Base-by-base conservation (phyloP, 2,113 vertebrate genomes). In the Smithornis capensis region DNA sequence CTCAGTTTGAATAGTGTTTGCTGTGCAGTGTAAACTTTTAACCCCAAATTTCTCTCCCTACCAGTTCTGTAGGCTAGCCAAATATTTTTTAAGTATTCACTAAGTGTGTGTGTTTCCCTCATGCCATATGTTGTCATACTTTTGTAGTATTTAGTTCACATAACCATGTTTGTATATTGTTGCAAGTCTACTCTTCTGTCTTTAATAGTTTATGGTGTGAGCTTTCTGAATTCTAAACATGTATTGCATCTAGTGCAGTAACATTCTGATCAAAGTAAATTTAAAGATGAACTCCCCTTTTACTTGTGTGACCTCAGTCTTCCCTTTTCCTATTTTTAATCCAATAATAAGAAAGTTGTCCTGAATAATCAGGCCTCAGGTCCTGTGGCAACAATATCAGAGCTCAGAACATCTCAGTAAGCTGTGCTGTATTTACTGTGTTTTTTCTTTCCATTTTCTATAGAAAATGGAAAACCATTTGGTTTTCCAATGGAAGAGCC, bases 1-100 rank as follows among this genome's bases (percentile, higher is more conserved):
- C 31, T 74, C 68, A 45, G 35, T 64, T 90, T 90, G 71, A 92
- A 31, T 64, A 89, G 52, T 33, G 33, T 71, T 78, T 75, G 22
- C 62, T 92, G 69, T 89, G 56, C 56, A 79, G 40, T 44, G 18
- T 96, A 90, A 91, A 93, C 83, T 94, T 89, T 52, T 89, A 92
- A 95, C 75, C 55, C 76, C 52, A 31, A 40, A 52, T 76, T 69
- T 85, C 22, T 73, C 38, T 91, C 65, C 25, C 23, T 83, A 7
- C 28, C 74, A 50, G 29, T 81, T 91, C 68, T 93, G 38, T 89
- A 94, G 67, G 38, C 59, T 76, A 67, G 84, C 59, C 68, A 83
- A 57, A 67, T 87, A 45, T 9, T 78, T 79, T 91, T 85, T 50
- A 56, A 91, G 45, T 56, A 90, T 68, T 87, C 80, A 84, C 68